Conservation (phyloP, 2,113 vertebrate genomes). For the Urocolius indicus region DNA sequence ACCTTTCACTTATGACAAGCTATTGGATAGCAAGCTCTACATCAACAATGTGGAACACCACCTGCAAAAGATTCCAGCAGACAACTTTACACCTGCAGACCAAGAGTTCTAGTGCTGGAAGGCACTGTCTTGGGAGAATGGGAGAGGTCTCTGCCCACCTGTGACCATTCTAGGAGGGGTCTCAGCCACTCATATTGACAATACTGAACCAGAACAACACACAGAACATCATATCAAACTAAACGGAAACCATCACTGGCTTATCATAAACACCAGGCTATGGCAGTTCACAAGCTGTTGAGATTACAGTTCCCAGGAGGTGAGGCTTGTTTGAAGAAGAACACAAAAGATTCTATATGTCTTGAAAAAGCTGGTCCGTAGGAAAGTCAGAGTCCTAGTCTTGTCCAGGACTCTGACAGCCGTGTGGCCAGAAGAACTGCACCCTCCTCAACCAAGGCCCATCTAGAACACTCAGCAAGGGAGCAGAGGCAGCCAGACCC, state of each 20-base stretch:
- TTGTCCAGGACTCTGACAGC: not conserved
- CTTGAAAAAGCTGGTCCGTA: not conserved
- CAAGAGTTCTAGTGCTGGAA: not conserved
- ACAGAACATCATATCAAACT: not conserved
- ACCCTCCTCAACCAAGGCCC: not conserved
- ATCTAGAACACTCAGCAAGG: not conserved
- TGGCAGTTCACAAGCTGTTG: not conserved
- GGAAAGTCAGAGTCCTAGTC: not conserved
- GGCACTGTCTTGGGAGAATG: not conserved
- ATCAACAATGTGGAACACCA: not conserved
- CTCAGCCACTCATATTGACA: not conserved
- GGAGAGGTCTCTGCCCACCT: not conserved
- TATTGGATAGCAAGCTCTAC: not conserved
- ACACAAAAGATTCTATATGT: not conserved
- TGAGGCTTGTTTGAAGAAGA: not conserved
- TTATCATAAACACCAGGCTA: not conserved
- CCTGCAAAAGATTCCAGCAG: not conserved
- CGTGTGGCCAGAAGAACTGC: accelerated
- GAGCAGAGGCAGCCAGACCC: not conserved
- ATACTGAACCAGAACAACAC: not conserved
- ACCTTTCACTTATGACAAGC: not conserved
- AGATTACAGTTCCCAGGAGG: not conserved
- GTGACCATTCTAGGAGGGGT: not conserved
- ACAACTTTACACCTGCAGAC: not conserved
- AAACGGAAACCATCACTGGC: not conserved